Conservation (phyloP, 2,797 vertebrate species). For the Momotus momota region DNA sequence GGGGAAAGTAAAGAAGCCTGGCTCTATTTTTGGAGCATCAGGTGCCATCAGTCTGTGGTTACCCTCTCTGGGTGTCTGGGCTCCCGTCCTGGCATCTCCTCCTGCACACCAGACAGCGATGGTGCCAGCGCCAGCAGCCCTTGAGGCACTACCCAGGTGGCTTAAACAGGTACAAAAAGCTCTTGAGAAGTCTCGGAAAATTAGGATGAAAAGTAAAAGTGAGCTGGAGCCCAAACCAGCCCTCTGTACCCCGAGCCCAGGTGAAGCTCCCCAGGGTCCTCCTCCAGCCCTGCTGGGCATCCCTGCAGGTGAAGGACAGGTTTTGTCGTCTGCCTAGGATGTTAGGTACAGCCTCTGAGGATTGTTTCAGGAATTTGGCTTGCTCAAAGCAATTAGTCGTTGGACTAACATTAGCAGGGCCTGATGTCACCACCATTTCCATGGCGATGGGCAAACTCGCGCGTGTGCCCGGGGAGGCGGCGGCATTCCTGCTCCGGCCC, state of each 20-base stretch:
- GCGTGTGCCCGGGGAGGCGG: too few species aligned
- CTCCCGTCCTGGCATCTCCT: neutral
- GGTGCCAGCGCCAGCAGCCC: neutral
- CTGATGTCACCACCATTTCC: slow-evolving; percentile 35
- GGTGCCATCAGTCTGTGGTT: neutral
- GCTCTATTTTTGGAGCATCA: neutral
- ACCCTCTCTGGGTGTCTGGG: neutral
- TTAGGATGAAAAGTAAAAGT: neutral
- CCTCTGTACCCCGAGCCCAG: neutral
- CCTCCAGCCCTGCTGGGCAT: neutral
- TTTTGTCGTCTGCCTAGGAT: neutral
- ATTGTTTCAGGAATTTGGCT: neutral
- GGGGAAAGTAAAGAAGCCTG: neutral
- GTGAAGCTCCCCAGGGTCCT: neutral
- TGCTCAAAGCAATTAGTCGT: neutral
- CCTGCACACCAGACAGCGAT: neutral
- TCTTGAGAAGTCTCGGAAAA: neutral
- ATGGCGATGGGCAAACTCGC: slow-evolving; percentile 10
- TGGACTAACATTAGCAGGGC: neutral
- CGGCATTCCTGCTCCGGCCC: accelerated
- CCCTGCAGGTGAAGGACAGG: neutral
- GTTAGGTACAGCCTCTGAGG: neutral
- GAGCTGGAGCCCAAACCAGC: neutral
- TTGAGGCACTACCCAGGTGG: too few species aligned
- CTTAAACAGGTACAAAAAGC: neutral